These are phyloP conservation scores for Pollenia amentaria DNA, from an alignment of 2,888 invertebrate genomes.

Conservation along the genomic window DNA sequence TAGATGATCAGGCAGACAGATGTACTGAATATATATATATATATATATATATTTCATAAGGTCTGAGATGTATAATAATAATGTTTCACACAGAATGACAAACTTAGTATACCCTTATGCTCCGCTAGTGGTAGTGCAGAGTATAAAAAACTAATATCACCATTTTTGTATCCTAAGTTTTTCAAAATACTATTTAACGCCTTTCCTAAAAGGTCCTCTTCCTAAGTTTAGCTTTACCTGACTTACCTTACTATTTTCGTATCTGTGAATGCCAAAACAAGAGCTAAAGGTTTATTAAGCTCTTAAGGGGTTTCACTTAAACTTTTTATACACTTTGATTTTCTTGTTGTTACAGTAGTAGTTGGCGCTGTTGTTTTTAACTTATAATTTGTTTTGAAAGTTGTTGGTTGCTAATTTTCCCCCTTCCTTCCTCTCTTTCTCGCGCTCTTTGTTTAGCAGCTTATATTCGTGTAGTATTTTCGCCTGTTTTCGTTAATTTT, in stretches of 20 bases:
- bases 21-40: no score
- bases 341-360: constrained; percentile 47
- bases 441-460: constrained; percentile 9
- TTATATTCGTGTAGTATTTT: constrained; percentile 38
- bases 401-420: constrained; percentile 37
- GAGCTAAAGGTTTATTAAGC: constrained; percentile 61
- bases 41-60: no score
- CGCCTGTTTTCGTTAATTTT: constrained; percentile 54
- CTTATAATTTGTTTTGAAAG: constrained; percentile 72
- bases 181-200: constrained; percentile 8
- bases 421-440: background rate
- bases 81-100: no score
- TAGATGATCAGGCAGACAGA: no score
- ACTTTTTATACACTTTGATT: constrained; percentile 42
- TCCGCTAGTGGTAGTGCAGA: no score
- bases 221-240: background rate
- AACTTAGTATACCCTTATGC: no score
- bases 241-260: background rate
- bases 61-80: no score
- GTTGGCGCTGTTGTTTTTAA: constrained; percentile 57
- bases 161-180: background rate
- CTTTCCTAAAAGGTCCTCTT: background rate
- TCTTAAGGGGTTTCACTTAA: constrained; percentile 69
- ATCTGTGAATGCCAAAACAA: constrained; percentile 4
- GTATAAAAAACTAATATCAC: background rate